These are phyloP conservation scores for Poecilus cupreus DNA, from an alignment of 2,888 invertebrate species.

Conservation along the genomic window DNA sequence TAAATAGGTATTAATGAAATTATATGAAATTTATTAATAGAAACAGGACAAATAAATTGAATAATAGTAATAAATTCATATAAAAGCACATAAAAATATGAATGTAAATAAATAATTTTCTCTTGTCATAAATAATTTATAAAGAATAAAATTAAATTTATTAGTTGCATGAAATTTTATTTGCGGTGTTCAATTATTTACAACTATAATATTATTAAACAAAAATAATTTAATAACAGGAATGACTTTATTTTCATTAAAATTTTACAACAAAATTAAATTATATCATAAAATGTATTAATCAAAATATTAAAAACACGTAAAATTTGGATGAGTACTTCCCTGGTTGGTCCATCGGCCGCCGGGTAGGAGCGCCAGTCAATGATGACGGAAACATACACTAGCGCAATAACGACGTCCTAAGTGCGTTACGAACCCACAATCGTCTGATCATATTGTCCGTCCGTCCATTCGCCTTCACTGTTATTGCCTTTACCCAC, in stretches of 20 bases:
- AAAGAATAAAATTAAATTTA: slow-evolving; percentile 15
- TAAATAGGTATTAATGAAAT: slow-evolving; percentile 7
- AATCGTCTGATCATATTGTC: slow-evolving; percentile 13
- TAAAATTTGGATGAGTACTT: not conserved
- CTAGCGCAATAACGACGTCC: not conserved
- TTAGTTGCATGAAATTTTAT: not conserved
- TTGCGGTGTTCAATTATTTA: not conserved
- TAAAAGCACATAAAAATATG: not conserved
- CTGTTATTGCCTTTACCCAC: slow-evolving; percentile 24
- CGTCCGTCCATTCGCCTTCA: slow-evolving; percentile 33
- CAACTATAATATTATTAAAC: not conserved
- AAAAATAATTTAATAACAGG: not conserved
- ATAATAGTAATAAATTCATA: slow-evolving; percentile 9
- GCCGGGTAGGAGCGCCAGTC: not conserved
- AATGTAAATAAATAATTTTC: slow-evolving; percentile 12
- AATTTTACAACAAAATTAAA: not conserved
- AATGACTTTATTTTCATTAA: not conserved
- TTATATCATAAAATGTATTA: not conserved
- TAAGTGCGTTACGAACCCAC: slow-evolving; percentile 8
- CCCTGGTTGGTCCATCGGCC: not conserved
- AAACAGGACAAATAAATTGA: slow-evolving; percentile 14
- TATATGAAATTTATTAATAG: slow-evolving; percentile 23
- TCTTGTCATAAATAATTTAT: slow-evolving; percentile 28
- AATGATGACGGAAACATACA: slow-evolving; percentile 23
- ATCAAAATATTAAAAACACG: not conserved